Conservation (phyloP, 1,140 invertebrate species). For the Teleopsis dalmanni region DNA sequence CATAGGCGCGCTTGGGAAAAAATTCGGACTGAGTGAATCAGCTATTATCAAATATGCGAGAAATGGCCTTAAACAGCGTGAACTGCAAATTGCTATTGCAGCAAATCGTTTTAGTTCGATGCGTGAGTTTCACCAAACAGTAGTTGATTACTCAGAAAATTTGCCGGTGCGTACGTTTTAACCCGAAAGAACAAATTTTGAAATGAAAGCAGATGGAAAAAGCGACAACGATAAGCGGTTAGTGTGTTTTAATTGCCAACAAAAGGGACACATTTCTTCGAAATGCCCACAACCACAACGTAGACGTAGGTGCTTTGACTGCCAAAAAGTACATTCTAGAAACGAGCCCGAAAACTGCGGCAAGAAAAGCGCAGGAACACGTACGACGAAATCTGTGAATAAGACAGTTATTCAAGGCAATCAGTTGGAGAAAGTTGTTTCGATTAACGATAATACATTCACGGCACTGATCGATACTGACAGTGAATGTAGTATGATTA, state of each 20-base stretch:
- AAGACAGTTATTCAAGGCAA: no score
- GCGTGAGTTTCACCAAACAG: not conserved
- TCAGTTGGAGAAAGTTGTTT: no score
- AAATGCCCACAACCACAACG: not conserved
- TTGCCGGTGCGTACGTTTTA: not conserved
- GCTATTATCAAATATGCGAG: conserved; percentile 10
- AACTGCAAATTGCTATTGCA: conserved; percentile 6
- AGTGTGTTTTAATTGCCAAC: not conserved
- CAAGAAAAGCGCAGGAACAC: no score
- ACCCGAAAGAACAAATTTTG: no score
- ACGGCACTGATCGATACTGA: no score
- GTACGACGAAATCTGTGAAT: no score
- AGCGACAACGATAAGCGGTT: not conserved
- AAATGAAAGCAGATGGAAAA: not conserved
- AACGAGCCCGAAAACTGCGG: not conserved
- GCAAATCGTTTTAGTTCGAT: conserved; percentile 1
- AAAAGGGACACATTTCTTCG: not conserved
- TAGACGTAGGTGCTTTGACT: not conserved
- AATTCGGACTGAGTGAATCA: conserved; percentile 5
- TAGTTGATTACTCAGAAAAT: not conserved
- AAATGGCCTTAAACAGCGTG: conserved; percentile 5
- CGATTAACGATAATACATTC: no score
- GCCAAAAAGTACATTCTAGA: not conserved
- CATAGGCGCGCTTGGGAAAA: conserved; percentile 2
- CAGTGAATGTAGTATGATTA: no score